Percentiles rank a stretch among this genome's conserved stretches.
phyloP scores from a whole-genome alignment of 2,113 vertebrate genomes.

The Passer domesticus region DNA sequence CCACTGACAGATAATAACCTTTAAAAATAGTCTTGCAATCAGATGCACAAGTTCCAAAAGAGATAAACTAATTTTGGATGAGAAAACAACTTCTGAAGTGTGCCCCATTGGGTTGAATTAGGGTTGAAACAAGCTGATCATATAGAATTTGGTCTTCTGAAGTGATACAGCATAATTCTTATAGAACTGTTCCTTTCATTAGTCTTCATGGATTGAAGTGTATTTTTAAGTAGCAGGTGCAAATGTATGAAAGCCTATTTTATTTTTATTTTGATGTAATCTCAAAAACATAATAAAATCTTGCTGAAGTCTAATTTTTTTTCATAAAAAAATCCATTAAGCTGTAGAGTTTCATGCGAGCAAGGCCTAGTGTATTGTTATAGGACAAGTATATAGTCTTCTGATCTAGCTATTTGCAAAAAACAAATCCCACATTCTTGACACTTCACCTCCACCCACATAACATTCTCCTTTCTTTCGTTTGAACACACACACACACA shows the following conservation, averaged over 20 bases:
- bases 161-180: not conserved
- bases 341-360: not conserved
- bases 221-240: not conserved
- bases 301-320: not conserved
- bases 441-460: not conserved
- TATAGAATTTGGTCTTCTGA: not conserved
- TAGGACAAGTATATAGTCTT: not conserved
- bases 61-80: not conserved
- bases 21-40: constrained; percentile 12
- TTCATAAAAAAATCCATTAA: not conserved
- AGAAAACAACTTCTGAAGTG: not conserved
- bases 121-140: not conserved
- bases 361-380: not conserved
- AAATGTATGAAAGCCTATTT: not conserved
- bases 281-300: not conserved
- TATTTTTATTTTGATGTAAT: not conserved
- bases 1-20: not conserved
- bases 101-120: not conserved
- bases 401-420: not conserved
- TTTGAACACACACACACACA: not conserved
- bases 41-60: not conserved
- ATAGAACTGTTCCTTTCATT: not conserved
- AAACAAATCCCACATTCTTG: constrained; percentile 18
- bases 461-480: not conserved
- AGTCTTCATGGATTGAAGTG: not conserved